These are phyloP conservation scores for Planococcus citri DNA, from an alignment of 1,140 invertebrate species.

Conservation along the genomic window DNA sequence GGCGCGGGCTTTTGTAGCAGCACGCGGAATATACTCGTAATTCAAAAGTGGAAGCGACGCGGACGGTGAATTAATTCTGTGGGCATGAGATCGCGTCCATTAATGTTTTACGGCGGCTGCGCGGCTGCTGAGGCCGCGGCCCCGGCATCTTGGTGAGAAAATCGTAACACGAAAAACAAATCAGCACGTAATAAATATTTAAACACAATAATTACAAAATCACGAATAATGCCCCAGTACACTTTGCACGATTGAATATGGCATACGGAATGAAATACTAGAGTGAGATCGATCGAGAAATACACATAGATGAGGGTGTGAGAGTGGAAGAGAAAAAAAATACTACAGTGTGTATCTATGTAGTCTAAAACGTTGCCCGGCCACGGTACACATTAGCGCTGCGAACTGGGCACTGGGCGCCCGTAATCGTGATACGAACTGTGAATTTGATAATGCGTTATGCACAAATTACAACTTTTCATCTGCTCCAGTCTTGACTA, in stretches of 20 bases:
- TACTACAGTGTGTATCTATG: no score
- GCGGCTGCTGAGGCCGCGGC: not conserved
- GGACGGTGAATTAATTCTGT: not conserved
- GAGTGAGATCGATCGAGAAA: no score
- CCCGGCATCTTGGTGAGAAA: not conserved
- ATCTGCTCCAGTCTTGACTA: not conserved
- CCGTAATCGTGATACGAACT: not conserved
- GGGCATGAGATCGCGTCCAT: not conserved
- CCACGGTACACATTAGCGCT: not conserved
- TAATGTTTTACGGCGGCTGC: not conserved
- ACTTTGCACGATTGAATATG: no score
- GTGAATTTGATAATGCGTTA: slow-evolving; percentile 16
- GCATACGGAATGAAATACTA: no score
- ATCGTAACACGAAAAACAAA: slow-evolving; percentile 17
- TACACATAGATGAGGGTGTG: no score
- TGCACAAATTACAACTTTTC: slow-evolving; percentile 18
- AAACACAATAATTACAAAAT: slow-evolving; percentile 15
- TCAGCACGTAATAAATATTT: slow-evolving; percentile 19
- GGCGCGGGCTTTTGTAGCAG: no score
- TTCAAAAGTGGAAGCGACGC: no score
- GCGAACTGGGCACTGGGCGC: not conserved
- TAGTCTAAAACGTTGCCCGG: not conserved
- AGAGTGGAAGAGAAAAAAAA: no score
- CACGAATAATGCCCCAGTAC: not conserved
- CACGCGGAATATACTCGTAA: no score